Conservation (phyloP, 2,797 vertebrate genomes). For the Melanotaenia boesemani region DNA sequence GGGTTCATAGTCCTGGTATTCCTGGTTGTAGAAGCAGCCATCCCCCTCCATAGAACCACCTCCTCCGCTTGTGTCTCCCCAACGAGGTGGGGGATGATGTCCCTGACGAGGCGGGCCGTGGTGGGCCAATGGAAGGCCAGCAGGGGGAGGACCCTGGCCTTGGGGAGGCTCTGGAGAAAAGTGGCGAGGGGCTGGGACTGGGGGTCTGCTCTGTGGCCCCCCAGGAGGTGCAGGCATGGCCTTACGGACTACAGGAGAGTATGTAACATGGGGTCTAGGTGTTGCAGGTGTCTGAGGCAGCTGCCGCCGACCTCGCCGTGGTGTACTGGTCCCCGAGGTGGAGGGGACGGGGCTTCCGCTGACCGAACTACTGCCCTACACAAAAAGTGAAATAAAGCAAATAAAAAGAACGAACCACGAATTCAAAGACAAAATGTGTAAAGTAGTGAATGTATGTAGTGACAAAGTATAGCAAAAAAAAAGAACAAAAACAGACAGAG, state of each 20-base stretch:
- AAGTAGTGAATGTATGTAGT: constrained; percentile 47
- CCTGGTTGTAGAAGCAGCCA: constrained; percentile 85
- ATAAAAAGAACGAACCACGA: constrained; percentile 89
- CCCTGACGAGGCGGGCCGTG: constrained; percentile 76
- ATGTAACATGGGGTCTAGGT: constrained; percentile 92
- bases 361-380: constrained; percentile 99
- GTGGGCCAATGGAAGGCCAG: constrained; percentile 69
- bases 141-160: constrained; percentile 68
- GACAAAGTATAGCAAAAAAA: constrained; percentile 49
- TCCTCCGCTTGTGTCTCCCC: constrained; percentile 77
- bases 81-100: constrained; percentile 74
- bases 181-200: constrained; percentile 70
- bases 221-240: constrained; percentile 80
- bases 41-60: constrained; percentile 77
- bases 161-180: constrained; percentile 82
- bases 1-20: constrained; percentile 85
- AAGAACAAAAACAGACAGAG: constrained; percentile 44
- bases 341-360: constrained; percentile 96
- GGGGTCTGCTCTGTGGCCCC: constrained; percentile 74
- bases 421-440: constrained; percentile 85
- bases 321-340: constrained; percentile 95
- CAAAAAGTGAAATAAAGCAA: constrained; percentile 96
- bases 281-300: constrained; percentile 95
- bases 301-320: constrained; percentile 92
- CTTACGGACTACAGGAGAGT: constrained; percentile 93